Evolutionary conservation across 2,888 invertebrate genomes (phyloP).

Genomic region (Julus scandinavius): DNA sequence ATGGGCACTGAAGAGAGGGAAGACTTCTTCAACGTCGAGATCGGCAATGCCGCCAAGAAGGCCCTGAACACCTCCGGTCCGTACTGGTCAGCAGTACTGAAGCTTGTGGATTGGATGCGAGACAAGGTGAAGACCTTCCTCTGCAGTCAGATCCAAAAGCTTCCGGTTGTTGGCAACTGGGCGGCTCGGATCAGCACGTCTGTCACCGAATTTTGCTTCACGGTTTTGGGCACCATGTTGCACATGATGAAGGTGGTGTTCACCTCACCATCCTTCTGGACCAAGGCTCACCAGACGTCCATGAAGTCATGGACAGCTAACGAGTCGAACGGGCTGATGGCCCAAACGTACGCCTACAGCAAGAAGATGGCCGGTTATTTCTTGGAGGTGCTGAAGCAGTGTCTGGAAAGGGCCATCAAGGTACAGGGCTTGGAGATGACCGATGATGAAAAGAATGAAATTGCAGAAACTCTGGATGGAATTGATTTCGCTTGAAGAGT

Average conservation of each 20-base stretch:
- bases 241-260: conserved; percentile 45
- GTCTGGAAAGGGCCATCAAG: conserved; percentile 44
- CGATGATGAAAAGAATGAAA: not conserved
- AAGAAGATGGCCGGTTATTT: conserved; percentile 47
- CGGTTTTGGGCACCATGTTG: conserved; percentile 9
- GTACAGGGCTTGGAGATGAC: conserved; percentile 21
- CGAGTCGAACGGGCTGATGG: conserved; percentile 28
- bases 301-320: conserved; percentile 27
- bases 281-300: not conserved
- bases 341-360: conserved; percentile 47
- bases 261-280: conserved; percentile 17
- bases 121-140: conserved; percentile 43
- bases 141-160: not conserved
- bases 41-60: conserved; percentile 29
- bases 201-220: conserved; percentile 11
- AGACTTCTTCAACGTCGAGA: conserved; percentile 23
- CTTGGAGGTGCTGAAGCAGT: conserved; percentile 20
- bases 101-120: conserved; percentile 32
- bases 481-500: not conserved
- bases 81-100: not conserved
- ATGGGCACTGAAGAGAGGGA: conserved; percentile 25
- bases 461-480: not conserved
- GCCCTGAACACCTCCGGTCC: not conserved
- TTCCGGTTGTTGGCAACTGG: conserved; percentile 14
- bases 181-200: not conserved